Conservation (phyloP, 1,140 invertebrate genomes). For the Hetaerina americana region DNA sequence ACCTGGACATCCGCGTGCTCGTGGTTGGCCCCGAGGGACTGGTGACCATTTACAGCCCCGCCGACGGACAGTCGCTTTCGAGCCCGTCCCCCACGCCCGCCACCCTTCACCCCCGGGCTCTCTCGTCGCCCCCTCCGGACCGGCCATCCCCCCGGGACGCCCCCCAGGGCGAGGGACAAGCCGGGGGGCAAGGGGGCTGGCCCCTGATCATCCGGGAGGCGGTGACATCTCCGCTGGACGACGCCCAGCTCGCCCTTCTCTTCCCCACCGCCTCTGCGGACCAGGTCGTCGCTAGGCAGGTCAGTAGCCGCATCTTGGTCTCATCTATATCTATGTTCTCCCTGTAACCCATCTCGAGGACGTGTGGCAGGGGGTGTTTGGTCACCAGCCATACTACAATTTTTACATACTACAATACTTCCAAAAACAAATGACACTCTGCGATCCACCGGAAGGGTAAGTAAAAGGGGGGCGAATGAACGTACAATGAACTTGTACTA, state of each 20-base stretch:
- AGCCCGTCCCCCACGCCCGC: not conserved
- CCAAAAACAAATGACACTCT: too few relatives aligned
- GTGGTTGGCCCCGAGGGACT: conserved; percentile 49
- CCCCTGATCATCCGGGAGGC: not conserved
- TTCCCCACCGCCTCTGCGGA: not conserved
- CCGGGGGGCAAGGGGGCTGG: not conserved
- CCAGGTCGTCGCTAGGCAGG: too few relatives aligned
- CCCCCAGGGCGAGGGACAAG: not conserved
- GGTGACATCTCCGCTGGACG: not conserved
- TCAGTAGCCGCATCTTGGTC: too few relatives aligned
- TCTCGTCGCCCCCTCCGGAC: too few relatives aligned
- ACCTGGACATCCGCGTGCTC: conserved; percentile 40
- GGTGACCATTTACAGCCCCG: conserved; percentile 49
- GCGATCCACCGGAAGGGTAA: too few relatives aligned
- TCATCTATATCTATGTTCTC: too few relatives aligned
- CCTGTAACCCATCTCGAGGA: too few relatives aligned
- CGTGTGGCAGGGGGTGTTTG: too few relatives aligned
- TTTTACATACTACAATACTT: too few relatives aligned
- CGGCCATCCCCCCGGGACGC: not conserved
- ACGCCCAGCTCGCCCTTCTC: not conserved
- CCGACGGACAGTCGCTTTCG: not conserved
- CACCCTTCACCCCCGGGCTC: not conserved
- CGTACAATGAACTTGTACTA: too few relatives aligned
- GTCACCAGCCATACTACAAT: too few relatives aligned
- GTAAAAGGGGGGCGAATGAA: too few relatives aligned